Percentiles rank a stretch among this genome's conserved stretches.
These are phyloP conservation scores for Lacanobia wlatinum DNA, from an alignment of 2,888 invertebrate genomes.

Conservation along the genomic window DNA sequence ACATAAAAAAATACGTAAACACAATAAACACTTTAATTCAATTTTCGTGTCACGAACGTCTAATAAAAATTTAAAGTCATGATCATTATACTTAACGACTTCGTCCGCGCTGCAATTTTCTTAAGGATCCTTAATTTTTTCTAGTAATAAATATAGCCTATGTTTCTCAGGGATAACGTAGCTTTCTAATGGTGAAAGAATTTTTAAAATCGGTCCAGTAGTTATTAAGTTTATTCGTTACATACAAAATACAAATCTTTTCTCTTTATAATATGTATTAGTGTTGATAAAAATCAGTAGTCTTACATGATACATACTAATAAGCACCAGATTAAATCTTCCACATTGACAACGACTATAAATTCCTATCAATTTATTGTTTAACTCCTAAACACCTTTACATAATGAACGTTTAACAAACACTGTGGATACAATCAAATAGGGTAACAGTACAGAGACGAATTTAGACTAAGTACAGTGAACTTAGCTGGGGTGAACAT, in stretches of 20 bases:
- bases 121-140: too few relatives aligned
- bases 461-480: background rate
- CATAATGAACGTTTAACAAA: constrained; percentile 5
- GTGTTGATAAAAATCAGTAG: background rate
- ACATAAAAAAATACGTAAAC: too few relatives aligned
- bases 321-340: constrained; percentile 16
- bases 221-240: too few relatives aligned
- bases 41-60: background rate
- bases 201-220: too few relatives aligned
- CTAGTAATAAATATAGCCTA: too few relatives aligned
- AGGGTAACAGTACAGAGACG: constrained; percentile 19
- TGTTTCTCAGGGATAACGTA: too few relatives aligned
- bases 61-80: constrained; percentile 7
- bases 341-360: constrained; percentile 22
- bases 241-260: too few relatives aligned
- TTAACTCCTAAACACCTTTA: constrained; percentile 2
- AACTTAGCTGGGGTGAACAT: background rate
- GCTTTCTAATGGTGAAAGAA: too few relatives aligned
- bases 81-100: background rate
- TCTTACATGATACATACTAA: background rate
- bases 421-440: constrained; percentile 13
- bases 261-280: too few relatives aligned
- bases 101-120: too few relatives aligned
- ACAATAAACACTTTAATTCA: too few relatives aligned
- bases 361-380: constrained; percentile 51